Conservation (phyloP, 2,797 vertebrate genomes). For the Carduelis carduelis region DNA sequence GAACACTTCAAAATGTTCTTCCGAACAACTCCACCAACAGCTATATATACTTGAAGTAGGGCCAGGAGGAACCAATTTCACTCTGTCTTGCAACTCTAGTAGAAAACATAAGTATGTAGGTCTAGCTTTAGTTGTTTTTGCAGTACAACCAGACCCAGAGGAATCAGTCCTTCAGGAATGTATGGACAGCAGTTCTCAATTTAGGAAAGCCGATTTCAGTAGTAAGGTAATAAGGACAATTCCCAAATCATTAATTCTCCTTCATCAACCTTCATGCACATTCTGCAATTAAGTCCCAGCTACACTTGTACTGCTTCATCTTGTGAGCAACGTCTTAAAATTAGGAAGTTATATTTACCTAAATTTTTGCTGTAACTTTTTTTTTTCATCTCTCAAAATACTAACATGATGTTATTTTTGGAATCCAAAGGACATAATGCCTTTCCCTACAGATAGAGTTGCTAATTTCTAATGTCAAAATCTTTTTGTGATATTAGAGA, state of each 20-base stretch:
- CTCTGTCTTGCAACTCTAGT: not conserved
- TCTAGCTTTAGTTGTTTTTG: not conserved
- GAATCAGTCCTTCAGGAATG: not conserved
- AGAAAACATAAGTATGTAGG: no score
- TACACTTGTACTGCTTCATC: fast-evolving
- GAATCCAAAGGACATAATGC: not conserved
- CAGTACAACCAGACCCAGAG: not conserved
- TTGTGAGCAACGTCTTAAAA: not conserved
- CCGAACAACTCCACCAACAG: not conserved
- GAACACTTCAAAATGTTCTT: not conserved
- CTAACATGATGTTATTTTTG: not conserved
- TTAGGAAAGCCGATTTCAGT: not conserved
- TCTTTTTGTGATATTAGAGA: not conserved
- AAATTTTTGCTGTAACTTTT: not conserved
- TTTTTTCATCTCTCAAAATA: not conserved
- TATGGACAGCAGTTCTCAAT: not conserved
- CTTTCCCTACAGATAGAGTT: not conserved
- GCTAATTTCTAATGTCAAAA: not conserved
- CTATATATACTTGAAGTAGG: not conserved
- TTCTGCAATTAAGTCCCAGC: not conserved
- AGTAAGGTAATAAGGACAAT: not conserved
- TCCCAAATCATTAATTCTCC: not conserved
- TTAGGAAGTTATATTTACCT: not conserved
- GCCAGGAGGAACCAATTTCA: not conserved
- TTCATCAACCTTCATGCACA: not conserved